These are phyloP conservation scores for Amphiprion percula DNA, from an alignment of 2,113 vertebrate species.

Conservation along the genomic window DNA sequence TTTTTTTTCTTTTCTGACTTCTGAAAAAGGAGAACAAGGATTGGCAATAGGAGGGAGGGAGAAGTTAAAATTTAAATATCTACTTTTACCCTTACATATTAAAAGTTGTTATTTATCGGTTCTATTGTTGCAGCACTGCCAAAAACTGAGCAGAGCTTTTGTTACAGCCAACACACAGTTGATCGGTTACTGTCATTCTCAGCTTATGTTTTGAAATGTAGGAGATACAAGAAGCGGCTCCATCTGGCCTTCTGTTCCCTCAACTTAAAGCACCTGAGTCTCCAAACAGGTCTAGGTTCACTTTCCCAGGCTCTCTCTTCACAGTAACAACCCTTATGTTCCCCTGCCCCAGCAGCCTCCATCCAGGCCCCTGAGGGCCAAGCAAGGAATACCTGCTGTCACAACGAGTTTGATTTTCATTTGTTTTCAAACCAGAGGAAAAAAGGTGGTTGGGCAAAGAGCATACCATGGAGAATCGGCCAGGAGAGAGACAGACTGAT, in stretches of 20 bases:
- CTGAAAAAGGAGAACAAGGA: slow-evolving; percentile 18
- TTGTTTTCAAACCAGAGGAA: slow-evolving; percentile 56
- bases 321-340: slow-evolving; percentile 23
- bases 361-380: slow-evolving; percentile 12
- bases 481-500: slow-evolving; percentile 12
- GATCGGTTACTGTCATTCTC: neutral
- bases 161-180: slow-evolving; percentile 15
- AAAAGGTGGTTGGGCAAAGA: slow-evolving; percentile 23
- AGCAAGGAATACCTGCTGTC: slow-evolving; percentile 56
- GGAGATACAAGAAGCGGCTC: slow-evolving; percentile 33
- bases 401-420: slow-evolving; percentile 59
- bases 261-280: slow-evolving; percentile 58
- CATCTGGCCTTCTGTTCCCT: slow-evolving; percentile 51
- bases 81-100: neutral
- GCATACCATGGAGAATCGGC: slow-evolving; percentile 13
- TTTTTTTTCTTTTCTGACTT: neutral
- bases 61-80: neutral
- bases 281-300: slow-evolving; percentile 49
- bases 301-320: slow-evolving; percentile 34
- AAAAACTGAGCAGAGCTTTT: slow-evolving; percentile 2
- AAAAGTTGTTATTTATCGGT: neutral
- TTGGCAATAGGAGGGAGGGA: neutral
- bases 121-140: slow-evolving; percentile 19
- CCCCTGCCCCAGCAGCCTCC: neutral
- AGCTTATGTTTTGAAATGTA: slow-evolving; percentile 30